A percentile compares a stretch with the other conserved stretches of the same genome.
These are phyloP conservation scores for Podarcis raffonei DNA, from an alignment of 2,113 vertebrate species.

Conservation along the genomic window DNA sequence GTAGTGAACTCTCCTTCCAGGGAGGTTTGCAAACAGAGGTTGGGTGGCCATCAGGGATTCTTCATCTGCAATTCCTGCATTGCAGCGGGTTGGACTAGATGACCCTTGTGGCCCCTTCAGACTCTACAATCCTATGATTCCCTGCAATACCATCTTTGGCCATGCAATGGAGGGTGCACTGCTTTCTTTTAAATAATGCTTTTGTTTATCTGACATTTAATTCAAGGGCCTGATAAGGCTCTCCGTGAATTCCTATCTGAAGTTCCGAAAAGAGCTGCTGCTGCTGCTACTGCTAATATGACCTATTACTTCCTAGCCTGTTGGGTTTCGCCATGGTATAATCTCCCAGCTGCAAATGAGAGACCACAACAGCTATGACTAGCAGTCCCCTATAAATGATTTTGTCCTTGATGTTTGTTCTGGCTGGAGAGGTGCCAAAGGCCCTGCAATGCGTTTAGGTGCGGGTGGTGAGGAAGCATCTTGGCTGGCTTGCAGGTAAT, in stretches of 20 bases:
- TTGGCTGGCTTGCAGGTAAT: constrained; percentile 38
- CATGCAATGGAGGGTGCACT: neutral
- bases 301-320: constrained; percentile 50
- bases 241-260: too few species aligned
- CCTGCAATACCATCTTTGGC: neutral
- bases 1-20: too few species aligned
- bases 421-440: constrained; percentile 49
- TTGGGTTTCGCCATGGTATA: constrained; percentile 44
- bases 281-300: constrained; percentile 48
- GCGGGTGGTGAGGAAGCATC: constrained; percentile 44
- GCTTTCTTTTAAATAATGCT: constrained; percentile 19
- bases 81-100: too few species aligned
- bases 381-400: constrained; percentile 49
- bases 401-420: constrained; percentile 61
- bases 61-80: too few species aligned
- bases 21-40: too few species aligned
- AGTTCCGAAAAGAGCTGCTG: constrained; percentile 17
- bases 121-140: too few species aligned
- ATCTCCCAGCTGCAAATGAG: constrained; percentile 60
- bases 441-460: constrained; percentile 25
- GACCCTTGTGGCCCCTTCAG: too few species aligned
- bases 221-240: constrained; percentile 37
- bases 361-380: constrained; percentile 48
- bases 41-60: too few species aligned
- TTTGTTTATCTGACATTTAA: constrained; percentile 39